These are phyloP conservation scores for Lepidonotus clava DNA, from an alignment of 2,888 invertebrate genomes.

Conservation along the genomic window DNA sequence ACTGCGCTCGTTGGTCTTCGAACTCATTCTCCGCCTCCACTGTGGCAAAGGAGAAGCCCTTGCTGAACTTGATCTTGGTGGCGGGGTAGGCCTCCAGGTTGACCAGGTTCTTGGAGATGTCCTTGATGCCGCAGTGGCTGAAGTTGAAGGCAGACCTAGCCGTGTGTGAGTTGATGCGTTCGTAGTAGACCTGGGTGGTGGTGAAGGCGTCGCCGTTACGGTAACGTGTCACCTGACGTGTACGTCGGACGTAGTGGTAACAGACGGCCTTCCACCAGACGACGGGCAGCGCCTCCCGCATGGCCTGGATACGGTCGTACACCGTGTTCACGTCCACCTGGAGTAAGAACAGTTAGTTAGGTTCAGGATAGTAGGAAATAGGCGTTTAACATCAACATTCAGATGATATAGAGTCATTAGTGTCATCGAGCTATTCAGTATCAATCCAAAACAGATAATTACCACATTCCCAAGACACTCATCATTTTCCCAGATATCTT, in stretches of 20 bases:
- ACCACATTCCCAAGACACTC: too few relatives aligned
- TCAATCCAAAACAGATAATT: too few relatives aligned
- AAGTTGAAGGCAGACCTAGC: conserved; percentile 89
- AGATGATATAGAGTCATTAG: too few relatives aligned
- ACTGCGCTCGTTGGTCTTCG: conserved; percentile 89
- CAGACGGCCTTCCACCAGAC: conserved; percentile 94
- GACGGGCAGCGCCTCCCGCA: conserved; percentile 85
- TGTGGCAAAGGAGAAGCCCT: conserved; percentile 91
- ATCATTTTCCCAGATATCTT: too few relatives aligned
- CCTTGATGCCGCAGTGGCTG: conserved; percentile 86
- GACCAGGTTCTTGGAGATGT: conserved; percentile 87
- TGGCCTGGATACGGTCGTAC: conserved; percentile 80
- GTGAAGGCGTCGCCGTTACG: conserved; percentile 91
- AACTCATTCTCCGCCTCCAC: conserved; percentile 89
- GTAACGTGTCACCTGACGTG: conserved; percentile 88
- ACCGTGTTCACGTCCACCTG: conserved; percentile 86
- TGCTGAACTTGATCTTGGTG: conserved; percentile 89
- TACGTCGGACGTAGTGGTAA: conserved; percentile 89
- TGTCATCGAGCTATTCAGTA: too few relatives aligned
- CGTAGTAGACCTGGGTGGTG: conserved; percentile 89
- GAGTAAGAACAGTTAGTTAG: too few relatives aligned
- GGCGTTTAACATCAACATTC: too few relatives aligned
- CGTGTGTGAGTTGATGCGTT: conserved; percentile 89
- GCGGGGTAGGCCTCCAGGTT: conserved; percentile 86
- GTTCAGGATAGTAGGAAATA: too few relatives aligned